Evolutionary conservation across 2,113 vertebrate genomes (phyloP).

Genomic region (Labrus mixtus): DNA sequence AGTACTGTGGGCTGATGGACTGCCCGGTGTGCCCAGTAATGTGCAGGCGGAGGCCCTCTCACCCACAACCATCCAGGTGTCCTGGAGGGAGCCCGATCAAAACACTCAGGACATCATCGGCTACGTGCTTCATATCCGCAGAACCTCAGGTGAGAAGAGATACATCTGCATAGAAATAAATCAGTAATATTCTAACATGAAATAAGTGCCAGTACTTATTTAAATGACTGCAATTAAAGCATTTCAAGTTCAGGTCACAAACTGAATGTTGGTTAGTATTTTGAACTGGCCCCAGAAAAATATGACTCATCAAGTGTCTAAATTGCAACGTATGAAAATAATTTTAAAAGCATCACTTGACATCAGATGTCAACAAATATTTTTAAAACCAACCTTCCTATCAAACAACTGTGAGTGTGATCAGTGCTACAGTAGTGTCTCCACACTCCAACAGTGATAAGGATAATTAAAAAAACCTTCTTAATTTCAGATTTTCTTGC

Average conservation of each 20-base stretch:
- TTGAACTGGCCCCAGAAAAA: background rate
- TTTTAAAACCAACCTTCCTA: background rate
- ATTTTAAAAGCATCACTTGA: background rate
- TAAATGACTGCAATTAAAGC: background rate
- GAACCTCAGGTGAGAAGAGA: slow-evolving; percentile 85
- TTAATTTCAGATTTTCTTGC: background rate
- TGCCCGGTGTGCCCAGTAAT: slow-evolving; percentile 88
- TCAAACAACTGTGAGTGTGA: background rate
- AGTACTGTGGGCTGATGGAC: slow-evolving; percentile 93
- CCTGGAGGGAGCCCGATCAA: slow-evolving; percentile 91
- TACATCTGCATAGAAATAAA: background rate
- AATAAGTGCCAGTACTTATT: background rate
- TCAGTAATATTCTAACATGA: background rate
- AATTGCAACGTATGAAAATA: background rate
- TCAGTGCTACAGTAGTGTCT: background rate
- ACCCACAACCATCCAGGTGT: slow-evolving; percentile 92
- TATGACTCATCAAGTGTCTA: background rate
- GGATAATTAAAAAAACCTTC: background rate
- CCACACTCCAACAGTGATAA: background rate
- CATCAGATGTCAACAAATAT: too few species aligned
- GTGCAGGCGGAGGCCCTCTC: slow-evolving; percentile 90
- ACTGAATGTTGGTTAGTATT: too few species aligned
- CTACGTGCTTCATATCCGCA: slow-evolving; percentile 96
- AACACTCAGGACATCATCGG: slow-evolving; percentile 97
- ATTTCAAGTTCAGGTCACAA: background rate